Base-by-base conservation (phyloP, 2,113 vertebrate species). In the Apteryx mantelli region DNA sequence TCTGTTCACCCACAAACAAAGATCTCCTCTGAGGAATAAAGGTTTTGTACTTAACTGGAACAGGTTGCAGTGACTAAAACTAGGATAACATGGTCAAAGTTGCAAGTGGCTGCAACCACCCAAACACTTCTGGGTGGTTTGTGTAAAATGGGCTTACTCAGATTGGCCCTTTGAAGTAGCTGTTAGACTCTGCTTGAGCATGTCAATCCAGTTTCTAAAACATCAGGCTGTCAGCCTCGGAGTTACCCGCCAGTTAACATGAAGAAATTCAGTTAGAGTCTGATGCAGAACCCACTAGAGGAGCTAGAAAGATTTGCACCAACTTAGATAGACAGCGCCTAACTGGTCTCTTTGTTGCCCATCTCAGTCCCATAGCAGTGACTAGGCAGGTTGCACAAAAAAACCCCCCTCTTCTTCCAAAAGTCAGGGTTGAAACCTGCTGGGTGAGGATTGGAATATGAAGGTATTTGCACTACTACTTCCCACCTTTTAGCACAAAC, bases 1-100 rank as follows among this genome's bases (percentile, higher is more conserved):
- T 79, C 76, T 75, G 28, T 60, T 91, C 44, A 89, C 22, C 3
- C 34, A 20, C 34, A 88, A 61, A 60, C 11, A 52, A 76, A 77
- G 63, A 19, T n/a, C 6, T 88, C 30, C 19, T 81, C 61, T 76
- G 65, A 84, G 65, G 53, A 82, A 22, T 34, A 82, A 66, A 89
- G 44, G 34, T 64, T 95, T 86, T 83, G 36, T 50, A 78, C n/a
- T 66, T 93, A 88, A 83, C 34, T 80, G 64, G 46, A 86, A 81
- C 38, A 86, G 38, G n/a, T 34, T 95, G 25, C 5, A 12, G 28
- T 83, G 84, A 92, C 63, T 92, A 93, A 91, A 96, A 92, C 40
- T 36, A 19, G 58, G 52, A 96, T 86, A 89, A 88, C 26, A 79
- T 3, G 3, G 77, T 78, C 53, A 81, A 91, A 79, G 46, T n/a